These are phyloP conservation scores for Siniperca undulata DNA, from an alignment of 2,797 vertebrate genomes.

Conservation along the genomic window DNA sequence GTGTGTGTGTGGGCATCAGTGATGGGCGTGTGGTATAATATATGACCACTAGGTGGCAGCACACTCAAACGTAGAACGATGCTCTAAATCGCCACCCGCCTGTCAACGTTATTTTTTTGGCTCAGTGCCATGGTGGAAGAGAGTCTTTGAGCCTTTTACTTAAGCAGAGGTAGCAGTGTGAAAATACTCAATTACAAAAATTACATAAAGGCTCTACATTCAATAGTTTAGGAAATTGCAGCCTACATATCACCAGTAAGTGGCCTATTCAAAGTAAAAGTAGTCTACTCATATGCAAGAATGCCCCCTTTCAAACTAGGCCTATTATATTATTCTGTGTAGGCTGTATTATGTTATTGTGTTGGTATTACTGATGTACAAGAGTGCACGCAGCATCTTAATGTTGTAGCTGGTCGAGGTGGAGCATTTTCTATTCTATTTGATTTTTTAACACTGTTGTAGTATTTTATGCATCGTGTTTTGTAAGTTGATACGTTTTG, in stretches of 20 bases:
- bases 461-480: neutral
- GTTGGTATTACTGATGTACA: neutral
- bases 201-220: neutral
- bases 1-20: neutral
- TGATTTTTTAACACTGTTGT: neutral
- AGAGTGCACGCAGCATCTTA: neutral
- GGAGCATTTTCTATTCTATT: no score
- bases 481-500: neutral
- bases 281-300: neutral
- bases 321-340: neutral
- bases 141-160: neutral
- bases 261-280: neutral
- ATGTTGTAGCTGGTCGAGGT: neutral
- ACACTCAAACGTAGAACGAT: neutral
- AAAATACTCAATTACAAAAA: neutral
- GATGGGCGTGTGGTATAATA: rapidly evolving
- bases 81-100: neutral
- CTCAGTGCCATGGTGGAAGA: no score
- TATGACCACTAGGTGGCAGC: conserved; percentile 55
- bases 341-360: neutral
- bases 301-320: neutral
- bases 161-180: neutral
- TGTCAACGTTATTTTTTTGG: neutral
- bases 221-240: neutral
- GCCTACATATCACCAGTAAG: no score